phyloP scores from a whole-genome alignment of 2,797 vertebrate species.

The Pangasius djambal region DNA sequence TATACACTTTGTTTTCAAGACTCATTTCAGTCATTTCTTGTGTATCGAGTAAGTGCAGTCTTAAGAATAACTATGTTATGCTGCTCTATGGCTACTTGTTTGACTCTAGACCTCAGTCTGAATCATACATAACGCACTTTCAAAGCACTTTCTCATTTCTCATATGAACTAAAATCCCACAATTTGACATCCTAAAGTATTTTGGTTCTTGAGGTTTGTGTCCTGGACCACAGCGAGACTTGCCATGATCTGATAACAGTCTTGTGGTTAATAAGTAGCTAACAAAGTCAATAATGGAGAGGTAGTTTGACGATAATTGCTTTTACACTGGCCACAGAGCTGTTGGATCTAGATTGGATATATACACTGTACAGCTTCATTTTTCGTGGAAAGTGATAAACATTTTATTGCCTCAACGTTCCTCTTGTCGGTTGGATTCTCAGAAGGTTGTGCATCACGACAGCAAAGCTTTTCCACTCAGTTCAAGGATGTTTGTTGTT shows the following conservation, averaged over 20 bases:
- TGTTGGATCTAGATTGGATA: slow-evolving; percentile 25
- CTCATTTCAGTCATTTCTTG: neutral
- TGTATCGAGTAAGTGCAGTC: neutral
- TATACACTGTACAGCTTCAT: slow-evolving; percentile 15
- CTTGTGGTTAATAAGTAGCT: slow-evolving; percentile 60
- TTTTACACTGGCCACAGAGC: slow-evolving; percentile 39
- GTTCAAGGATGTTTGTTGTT: slow-evolving; percentile 10
- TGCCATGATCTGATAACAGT: slow-evolving; percentile 71
- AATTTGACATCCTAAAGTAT: slow-evolving; percentile 46
- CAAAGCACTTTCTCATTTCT: slow-evolving; percentile 12
- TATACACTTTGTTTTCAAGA: slow-evolving; percentile 10
- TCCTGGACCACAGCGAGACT: slow-evolving; percentile 54
- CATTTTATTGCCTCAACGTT: slow-evolving; percentile 19
- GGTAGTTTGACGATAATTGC: slow-evolving; percentile 43
- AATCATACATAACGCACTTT: slow-evolving; percentile 25
- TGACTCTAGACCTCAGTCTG: neutral
- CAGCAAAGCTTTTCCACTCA: slow-evolving; percentile 13
- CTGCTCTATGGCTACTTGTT: neutral
- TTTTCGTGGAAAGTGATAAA: slow-evolving; percentile 37
- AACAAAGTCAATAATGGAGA: slow-evolving; percentile 66
- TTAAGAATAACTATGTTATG: neutral
- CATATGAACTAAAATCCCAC: slow-evolving; percentile 29
- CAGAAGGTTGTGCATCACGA: neutral
- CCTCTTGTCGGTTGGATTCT: slow-evolving; percentile 9
- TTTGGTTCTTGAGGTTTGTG: slow-evolving; percentile 63